Percentiles rank a stretch among this genome's conserved stretches.
These are phyloP conservation scores for Mesoligia furuncula DNA, from an alignment of 2,888 invertebrate genomes.

Conservation along the genomic window DNA sequence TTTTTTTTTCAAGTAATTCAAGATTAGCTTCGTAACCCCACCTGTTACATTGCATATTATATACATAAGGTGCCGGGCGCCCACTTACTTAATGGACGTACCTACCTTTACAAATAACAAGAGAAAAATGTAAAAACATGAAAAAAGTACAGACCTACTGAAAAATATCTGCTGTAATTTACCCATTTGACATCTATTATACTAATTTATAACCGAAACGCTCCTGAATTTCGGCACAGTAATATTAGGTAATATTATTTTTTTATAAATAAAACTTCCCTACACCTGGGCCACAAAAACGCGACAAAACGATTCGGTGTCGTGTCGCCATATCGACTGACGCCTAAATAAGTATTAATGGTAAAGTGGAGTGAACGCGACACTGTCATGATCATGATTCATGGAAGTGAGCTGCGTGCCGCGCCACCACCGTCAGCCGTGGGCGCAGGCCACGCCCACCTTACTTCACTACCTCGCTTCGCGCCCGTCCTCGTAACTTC, in stretches of 20 bases:
- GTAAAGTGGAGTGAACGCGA: constrained; percentile 49
- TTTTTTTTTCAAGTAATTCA: constrained; percentile 23
- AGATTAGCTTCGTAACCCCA: constrained; percentile 30
- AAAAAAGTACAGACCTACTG: constrained; percentile 1
- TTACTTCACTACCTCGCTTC: constrained; percentile 35
- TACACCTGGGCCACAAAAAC: constrained; percentile 10
- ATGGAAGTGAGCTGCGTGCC: constrained; percentile 64
- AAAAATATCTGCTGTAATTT: constrained; percentile 9
- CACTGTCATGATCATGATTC: constrained; percentile 62
- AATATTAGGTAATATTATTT: neutral
- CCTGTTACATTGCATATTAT: constrained; percentile 57
- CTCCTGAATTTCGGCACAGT: neutral
- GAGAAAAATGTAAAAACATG: neutral
- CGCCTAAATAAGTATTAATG: constrained; percentile 57
- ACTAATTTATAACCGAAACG: constrained; percentile 12
- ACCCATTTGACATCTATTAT: constrained; percentile 20
- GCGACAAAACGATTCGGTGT: constrained; percentile 21
- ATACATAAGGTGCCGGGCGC: constrained; percentile 30
- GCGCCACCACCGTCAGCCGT: constrained; percentile 54
- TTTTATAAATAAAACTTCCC: constrained; percentile 45
- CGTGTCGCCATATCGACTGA: constrained; percentile 42
- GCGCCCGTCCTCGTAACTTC: constrained; percentile 48
- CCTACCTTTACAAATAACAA: constrained; percentile 19
- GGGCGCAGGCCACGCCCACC: constrained; percentile 58
- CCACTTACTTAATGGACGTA: constrained; percentile 11